Conservation (phyloP, 2,797 vertebrate genomes). For the Valencia hispanica region DNA sequence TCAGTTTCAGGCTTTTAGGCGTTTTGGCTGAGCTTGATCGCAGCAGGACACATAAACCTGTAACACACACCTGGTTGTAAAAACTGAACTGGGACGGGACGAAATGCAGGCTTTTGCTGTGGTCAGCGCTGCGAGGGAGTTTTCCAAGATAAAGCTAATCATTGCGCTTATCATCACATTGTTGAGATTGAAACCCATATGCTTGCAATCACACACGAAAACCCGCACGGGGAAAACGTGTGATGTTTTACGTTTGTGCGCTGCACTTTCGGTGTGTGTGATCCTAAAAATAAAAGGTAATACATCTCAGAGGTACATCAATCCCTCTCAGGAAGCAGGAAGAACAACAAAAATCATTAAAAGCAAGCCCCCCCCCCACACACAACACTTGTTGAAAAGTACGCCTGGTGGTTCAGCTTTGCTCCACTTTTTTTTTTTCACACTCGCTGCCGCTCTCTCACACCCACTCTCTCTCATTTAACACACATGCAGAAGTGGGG, state of each 20-base stretch:
- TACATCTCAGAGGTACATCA: conserved; percentile 30
- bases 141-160: conserved; percentile 77
- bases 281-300: conserved; percentile 35
- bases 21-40: conserved; percentile 56
- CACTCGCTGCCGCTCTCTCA: conserved; percentile 14
- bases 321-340: conserved; percentile 34
- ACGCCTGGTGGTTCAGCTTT: conserved; percentile 24
- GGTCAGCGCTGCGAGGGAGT: conserved; percentile 70
- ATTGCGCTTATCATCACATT: conserved; percentile 67
- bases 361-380: conserved; percentile 22
- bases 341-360: conserved; percentile 49
- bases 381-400: conserved; percentile 46
- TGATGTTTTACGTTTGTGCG: conserved; percentile 58
- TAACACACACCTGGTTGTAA: conserved; percentile 68
- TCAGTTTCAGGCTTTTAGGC: conserved; percentile 41
- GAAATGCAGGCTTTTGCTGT: conserved; percentile 68
- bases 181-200: conserved; percentile 70
- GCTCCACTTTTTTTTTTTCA: conserved; percentile 19
- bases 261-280: conserved; percentile 22
- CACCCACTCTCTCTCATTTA: conserved; percentile 24
- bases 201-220: conserved; percentile 38
- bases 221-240: conserved; percentile 51
- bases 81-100: conserved; percentile 66
- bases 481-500: conserved; percentile 43
- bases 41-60: conserved; percentile 44